Evolutionary conservation across 2,113 vertebrate species (phyloP).

Genomic region (Rhadina sibilatrix): DNA sequence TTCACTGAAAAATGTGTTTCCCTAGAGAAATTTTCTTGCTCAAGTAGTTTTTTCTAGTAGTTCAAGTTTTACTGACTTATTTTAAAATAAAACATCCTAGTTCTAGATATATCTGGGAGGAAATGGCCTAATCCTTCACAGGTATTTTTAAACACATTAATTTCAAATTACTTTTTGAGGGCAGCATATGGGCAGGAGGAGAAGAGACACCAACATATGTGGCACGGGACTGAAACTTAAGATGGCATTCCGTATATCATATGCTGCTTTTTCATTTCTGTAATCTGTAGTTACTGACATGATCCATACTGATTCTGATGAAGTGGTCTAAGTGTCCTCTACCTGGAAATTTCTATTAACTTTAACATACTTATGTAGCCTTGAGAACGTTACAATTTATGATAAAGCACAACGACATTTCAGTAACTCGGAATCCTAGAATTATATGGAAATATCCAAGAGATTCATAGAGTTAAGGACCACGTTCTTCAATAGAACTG

Average conservation of each 20-base stretch:
- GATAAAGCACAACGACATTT: background rate
- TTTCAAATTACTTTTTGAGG: background rate
- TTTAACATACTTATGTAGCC: background rate
- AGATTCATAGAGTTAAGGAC: background rate
- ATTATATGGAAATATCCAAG: background rate
- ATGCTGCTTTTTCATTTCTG: background rate
- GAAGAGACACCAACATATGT: accelerated
- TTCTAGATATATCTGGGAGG: background rate
- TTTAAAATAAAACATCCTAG: background rate
- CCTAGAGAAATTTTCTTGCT: background rate
- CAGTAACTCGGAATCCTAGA: background rate
- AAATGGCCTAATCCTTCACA: background rate
- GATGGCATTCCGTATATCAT: background rate
- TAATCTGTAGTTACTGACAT: background rate
- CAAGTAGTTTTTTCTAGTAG: background rate
- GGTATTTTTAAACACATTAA: background rate
- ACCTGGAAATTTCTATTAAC: background rate
- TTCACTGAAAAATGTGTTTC: background rate
- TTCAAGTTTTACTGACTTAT: background rate
- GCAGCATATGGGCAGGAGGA: accelerated
- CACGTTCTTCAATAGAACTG: background rate
- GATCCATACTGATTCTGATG: background rate
- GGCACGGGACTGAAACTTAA: background rate
- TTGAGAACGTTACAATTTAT: background rate
- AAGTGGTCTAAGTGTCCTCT: background rate